Percentiles rank a stretch among this genome's conserved stretches.
Evolutionary conservation across 2,888 invertebrate species (phyloP).

Genomic region (Phyto melanocephala): DNA sequence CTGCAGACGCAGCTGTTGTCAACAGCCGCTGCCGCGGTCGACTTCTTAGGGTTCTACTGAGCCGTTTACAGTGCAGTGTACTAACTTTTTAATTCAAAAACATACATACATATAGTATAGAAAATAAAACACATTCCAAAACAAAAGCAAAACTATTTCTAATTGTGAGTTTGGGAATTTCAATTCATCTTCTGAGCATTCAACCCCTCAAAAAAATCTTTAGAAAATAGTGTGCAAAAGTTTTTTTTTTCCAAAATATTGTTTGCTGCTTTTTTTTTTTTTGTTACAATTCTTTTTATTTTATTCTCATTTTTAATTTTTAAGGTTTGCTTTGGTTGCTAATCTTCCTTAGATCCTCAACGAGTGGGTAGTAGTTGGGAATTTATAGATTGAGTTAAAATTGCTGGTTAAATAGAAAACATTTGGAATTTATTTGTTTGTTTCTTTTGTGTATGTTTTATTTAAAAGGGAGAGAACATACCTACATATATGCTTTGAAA

Average conservation of each 20-base stretch:
- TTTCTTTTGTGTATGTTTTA: not conserved
- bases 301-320: not conserved
- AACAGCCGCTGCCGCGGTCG: constrained; percentile 38
- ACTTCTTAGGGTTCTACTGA: constrained; percentile 33
- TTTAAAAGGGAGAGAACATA: constrained; percentile 2
- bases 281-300: not conserved
- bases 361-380: constrained; percentile 38
- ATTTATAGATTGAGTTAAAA: constrained; percentile 44
- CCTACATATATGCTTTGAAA: not conserved
- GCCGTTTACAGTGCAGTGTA: constrained; percentile 32
- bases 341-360: not conserved
- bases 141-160: constrained; percentile 34
- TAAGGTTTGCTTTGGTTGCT: not conserved
- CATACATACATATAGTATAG: no score
- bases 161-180: constrained; percentile 60
- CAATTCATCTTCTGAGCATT: not conserved
- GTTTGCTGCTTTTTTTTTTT: not conserved
- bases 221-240: not conserved
- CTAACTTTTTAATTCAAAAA: not conserved
- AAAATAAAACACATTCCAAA: constrained; percentile 36
- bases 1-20: constrained; percentile 18
- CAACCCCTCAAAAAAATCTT: not conserved
- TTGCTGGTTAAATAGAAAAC: not conserved
- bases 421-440: not conserved
- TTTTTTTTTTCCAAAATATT: not conserved